Evolutionary conservation across 2,888 invertebrate genomes (phyloP).

Genomic region (Drosophila falleni): DNA sequence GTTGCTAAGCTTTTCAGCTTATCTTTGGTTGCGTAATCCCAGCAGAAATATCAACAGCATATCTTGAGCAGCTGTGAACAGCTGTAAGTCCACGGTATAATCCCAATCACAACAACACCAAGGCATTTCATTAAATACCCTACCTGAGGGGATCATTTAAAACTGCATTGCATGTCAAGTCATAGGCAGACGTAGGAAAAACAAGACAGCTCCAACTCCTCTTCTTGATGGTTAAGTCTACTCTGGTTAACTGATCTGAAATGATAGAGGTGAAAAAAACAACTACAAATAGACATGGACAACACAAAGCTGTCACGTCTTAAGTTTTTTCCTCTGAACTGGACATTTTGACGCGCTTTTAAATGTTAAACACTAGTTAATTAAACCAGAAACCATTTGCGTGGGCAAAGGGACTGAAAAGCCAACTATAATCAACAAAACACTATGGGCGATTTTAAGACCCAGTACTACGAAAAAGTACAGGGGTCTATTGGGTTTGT

Average conservation of each 20-base stretch:
- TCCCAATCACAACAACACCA: background rate
- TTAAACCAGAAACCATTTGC: too few species aligned
- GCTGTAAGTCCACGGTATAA: background rate
- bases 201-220: background rate
- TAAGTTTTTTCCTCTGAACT: background rate
- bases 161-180: background rate
- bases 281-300: background rate
- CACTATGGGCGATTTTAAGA: too few species aligned
- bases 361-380: background rate
- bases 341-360: background rate
- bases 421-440: too few species aligned
- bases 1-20: conserved; percentile 50
- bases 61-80: conserved; percentile 26
- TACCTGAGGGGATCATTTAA: background rate
- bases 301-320: background rate
- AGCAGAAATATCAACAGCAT: conserved; percentile 38
- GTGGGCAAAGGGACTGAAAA: too few species aligned
- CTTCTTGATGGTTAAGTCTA: background rate
- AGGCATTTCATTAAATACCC: background rate
- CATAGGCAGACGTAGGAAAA: background rate
- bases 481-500: too few species aligned
- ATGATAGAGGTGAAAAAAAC: background rate
- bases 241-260: background rate
- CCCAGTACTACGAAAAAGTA: too few species aligned
- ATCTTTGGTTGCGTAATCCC: conserved; percentile 48